Evolutionary conservation across 2,113 vertebrate genomes (phyloP), one percentile per base, ranked within the genome.

Genomic region (Poeciliopsis turrubarensis): DNA sequence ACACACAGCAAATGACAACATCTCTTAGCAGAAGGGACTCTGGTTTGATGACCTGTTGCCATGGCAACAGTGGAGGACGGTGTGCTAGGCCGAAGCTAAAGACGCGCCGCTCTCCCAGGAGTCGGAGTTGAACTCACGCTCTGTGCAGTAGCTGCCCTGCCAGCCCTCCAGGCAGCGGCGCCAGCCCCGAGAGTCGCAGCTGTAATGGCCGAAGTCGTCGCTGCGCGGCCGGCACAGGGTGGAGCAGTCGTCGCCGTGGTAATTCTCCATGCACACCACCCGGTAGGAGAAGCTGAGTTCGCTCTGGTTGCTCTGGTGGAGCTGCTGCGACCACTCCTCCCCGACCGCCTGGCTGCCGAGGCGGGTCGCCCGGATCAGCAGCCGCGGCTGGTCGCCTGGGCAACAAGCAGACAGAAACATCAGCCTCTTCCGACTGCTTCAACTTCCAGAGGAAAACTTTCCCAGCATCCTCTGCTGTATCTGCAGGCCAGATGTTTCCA

Each of bases 271-370:
- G 15, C 97, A 98, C 51, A 94, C 89, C 14, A 96, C 94, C 11
- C 95, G 96, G 89, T 96, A 97, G 0, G 96, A 96, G 91, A 95
- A 98, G 3, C 88, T 95, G 4, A 97, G 89, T 70, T 95, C 94
- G 62, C 95, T 95, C 47, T 90, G 89, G 41, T 95, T 92, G 0
- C 92, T 92, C 0, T 82, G 89, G 82, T 95, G 93, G 1, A 94
- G 87, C 4, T 96, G 95, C 86, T 94, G 92, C 0, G 95, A 94
- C 96, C 96, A 97, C 0, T 94, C 94, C 25, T 90, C 89, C 0
- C 95, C 95, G 0, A 96, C 93, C 0, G 84, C 82, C 73, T 96
- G 85, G n/a, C 87, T 93, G 19, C 95, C 93, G 2, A 92, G 87
- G 0, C 95, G 93, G 0, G 95, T 94, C 87, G 95, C 78, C 0